Evolutionary conservation across 2,113 vertebrate genomes (phyloP).

Genomic region (Daubentonia madagascariensis): DNA sequence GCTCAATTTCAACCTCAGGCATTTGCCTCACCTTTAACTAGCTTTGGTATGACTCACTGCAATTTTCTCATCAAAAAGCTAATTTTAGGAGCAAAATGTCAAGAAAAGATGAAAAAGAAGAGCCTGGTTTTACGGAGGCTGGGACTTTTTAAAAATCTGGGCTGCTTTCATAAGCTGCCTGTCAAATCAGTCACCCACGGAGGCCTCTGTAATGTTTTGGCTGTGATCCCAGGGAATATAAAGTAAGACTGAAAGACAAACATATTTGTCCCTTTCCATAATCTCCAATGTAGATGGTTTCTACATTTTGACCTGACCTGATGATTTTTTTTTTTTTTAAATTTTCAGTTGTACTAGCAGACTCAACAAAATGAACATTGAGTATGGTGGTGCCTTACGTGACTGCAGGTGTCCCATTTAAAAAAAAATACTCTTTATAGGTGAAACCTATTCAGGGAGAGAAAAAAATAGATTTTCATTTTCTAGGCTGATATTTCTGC

Average conservation of each 20-base stretch:
- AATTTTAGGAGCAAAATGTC: constrained; percentile 75
- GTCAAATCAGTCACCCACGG: constrained; percentile 48
- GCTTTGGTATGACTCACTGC: constrained; percentile 56
- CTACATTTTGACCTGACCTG: constrained; percentile 53
- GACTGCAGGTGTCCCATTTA: neutral
- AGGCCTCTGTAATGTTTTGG: constrained; percentile 13
- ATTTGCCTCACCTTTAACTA: constrained; percentile 53
- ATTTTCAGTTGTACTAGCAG: neutral
- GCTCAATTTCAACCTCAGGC: constrained; percentile 43
- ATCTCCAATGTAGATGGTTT: constrained; percentile 32
- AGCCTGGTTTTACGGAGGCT: constrained; percentile 51
- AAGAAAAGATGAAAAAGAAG: constrained; percentile 75
- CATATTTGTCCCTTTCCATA: neutral
- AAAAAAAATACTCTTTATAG: neutral
- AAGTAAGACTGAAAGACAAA: constrained; percentile 44
- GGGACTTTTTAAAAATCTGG: neutral
- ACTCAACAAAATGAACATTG: neutral
- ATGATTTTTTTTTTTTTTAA: neutral
- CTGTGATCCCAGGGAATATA: constrained; percentile 13
- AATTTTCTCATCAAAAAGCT: constrained; percentile 70
- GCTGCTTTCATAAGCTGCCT: constrained; percentile 37
- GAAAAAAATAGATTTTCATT: neutral
- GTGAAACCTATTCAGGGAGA: neutral
- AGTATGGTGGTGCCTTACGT: no score
- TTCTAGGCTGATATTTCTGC: neutral